Evolutionary conservation across 2,797 vertebrate species (phyloP), one percentile per base, ranked within the genome.

Genomic region (Toxotes lorentzi): DNA sequence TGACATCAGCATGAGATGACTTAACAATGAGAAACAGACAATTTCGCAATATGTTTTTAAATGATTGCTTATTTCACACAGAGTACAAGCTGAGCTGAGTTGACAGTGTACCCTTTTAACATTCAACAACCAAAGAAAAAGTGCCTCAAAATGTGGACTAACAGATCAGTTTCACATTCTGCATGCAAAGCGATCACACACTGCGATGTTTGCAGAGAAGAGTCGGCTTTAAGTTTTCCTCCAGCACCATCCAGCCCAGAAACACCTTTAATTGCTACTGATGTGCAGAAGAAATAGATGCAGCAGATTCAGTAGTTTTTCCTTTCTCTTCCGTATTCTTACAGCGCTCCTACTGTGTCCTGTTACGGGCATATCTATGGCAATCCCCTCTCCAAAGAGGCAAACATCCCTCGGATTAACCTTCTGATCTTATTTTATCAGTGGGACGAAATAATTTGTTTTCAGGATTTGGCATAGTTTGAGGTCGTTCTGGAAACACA

Each of bases 61-160:
- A 63, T 32, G 43, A 83, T 85, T 84, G 74, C 85, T 88, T 79
- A 73, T 76, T 88, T 82, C 77, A 82, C 73, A 61, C 32, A 48
- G 45, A 73, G 72, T 62, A 74, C 47, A 66, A 9, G 21, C 5
- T 54, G 34, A 69, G 38, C 27, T 27, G 61, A 66, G 58, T 78
- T 59, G 41, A 56, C 35, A 11, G 40, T 3, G 27, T 56, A 70
- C 35, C 68, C 19, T 50, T 85, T 72, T 3, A 66, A 89, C 87
- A 88, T 83, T 89, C 85, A 77, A 73, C 73, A 79, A 80, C 27
- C 59, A 40, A 82, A 68, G 19, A 27, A 5, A 57, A 60, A 70
- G 71, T 30, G 77, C 70, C 76, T 75, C 10, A 35, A 70, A 65
- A 53, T 41, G 35, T 61, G 51, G 57, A 59, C 43, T 79, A 16